A percentile compares a stretch with the other conserved stretches of the same genome.
Evolutionary conservation across 1,140 invertebrate species (phyloP).

Genomic region (Drepana arcuata): DNA sequence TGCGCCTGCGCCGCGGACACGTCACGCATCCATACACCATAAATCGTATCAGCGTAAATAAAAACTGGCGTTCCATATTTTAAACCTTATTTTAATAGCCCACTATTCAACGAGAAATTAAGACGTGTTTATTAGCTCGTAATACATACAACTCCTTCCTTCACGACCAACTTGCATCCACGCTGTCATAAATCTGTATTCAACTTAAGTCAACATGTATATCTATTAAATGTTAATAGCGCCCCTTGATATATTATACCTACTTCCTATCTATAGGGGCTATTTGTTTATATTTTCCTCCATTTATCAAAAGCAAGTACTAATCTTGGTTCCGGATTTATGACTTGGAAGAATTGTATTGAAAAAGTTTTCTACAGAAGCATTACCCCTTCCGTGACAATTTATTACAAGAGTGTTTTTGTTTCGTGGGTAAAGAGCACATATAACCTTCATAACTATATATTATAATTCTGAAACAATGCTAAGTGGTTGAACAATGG

Average conservation of each 20-base stretch:
- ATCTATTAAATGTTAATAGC: no score
- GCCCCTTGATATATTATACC: no score
- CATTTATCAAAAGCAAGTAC: slow-evolving; percentile 18
- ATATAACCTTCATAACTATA: no score
- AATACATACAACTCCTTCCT: slow-evolving; percentile 56
- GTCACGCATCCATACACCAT: slow-evolving; percentile 49
- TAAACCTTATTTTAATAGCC: slow-evolving; percentile 68
- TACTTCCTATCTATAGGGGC: no score
- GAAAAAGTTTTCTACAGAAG: slow-evolving; percentile 24
- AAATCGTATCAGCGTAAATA: slow-evolving; percentile 64
- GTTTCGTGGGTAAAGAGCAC: no score
- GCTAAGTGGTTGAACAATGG: slow-evolving; percentile 26
- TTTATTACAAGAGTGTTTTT: no score
- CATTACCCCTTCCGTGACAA: slow-evolving; percentile 2
- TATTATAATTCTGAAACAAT: slow-evolving; percentile 29
- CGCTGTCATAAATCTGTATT: slow-evolving; percentile 45
- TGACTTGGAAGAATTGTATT: slow-evolving; percentile 35
- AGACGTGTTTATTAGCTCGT: slow-evolving; percentile 68
- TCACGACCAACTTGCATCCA: slow-evolving; percentile 41
- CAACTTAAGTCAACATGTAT: slow-evolving; percentile 25
- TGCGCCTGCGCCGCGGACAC: slow-evolving; percentile 16
- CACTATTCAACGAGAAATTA: slow-evolving; percentile 64
- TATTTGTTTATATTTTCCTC: slow-evolving; percentile 13
- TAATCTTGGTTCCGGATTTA: slow-evolving; percentile 31
- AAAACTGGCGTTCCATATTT: slow-evolving; percentile 65